A percentile compares a stretch with the other conserved stretches of the same genome.
These are phyloP conservation scores for Formica aserva DNA, from an alignment of 2,888 invertebrate genomes.

Conservation along the genomic window DNA sequence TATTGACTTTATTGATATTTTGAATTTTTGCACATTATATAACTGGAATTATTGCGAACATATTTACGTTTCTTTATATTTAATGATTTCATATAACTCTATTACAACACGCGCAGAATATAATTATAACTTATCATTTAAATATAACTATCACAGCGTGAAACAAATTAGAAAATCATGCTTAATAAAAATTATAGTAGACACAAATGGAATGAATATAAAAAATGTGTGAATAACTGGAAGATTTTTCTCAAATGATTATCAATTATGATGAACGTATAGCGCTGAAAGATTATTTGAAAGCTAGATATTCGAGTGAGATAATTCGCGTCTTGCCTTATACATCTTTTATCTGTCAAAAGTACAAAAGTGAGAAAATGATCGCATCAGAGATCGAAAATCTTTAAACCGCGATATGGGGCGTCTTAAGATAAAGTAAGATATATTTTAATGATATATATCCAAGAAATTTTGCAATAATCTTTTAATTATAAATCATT, in stretches of 20 bases:
- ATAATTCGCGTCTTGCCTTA: not conserved
- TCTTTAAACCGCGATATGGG: not conserved
- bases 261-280: not conserved
- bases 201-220: not conserved
- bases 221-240: not conserved
- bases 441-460: not conserved
- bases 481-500: not conserved
- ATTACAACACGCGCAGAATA: not conserved
- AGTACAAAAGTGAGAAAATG: not conserved
- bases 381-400: not conserved
- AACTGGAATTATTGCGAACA: not conserved
- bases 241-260: not conserved
- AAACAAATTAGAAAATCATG: not conserved
- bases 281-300: not conserved
- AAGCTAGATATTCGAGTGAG: not conserved
- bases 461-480: not conserved
- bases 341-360: not conserved
- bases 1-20: not conserved
- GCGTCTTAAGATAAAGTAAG: not conserved
- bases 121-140: not conserved
- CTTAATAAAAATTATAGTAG: not conserved
- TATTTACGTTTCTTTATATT: not conserved
- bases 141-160: not conserved
- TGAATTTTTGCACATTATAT: not conserved
- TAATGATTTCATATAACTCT: not conserved